A percentile compares a stretch with the other conserved stretches of the same genome.
phyloP scores from a whole-genome alignment of 2,888 invertebrate species.

The Fabriciana adippe region DNA sequence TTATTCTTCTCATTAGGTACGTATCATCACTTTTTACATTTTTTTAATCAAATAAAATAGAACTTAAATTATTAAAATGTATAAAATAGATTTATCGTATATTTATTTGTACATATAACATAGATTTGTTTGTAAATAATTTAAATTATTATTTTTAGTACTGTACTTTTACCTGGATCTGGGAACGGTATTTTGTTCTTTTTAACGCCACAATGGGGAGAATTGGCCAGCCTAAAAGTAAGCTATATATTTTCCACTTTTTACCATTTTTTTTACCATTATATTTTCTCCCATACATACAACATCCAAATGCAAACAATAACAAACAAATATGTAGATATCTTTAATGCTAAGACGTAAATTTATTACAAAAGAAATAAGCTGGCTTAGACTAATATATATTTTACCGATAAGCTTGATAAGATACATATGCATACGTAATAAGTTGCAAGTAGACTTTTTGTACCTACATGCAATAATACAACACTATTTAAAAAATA shows the following conservation, averaged over 20 bases:
- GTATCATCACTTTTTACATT: constrained; percentile 12
- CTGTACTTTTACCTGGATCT: constrained; percentile 87
- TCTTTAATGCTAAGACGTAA: background rate
- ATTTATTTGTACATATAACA: background rate
- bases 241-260: no score
- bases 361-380: background rate
- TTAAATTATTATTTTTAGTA: constrained; percentile 58
- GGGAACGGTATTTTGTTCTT: constrained; percentile 89
- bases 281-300: background rate
- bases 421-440: no score
- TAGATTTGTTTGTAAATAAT: background rate
- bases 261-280: constrained; percentile 24
- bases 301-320: background rate
- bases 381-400: no score
- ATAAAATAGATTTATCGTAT: background rate
- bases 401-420: no score
- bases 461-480: background rate
- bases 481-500: background rate
- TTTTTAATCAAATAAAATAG: background rate
- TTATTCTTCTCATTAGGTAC: constrained; percentile 86
- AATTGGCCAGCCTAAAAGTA: constrained; percentile 86
- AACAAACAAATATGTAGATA: background rate
- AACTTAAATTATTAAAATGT: no score
- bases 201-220: constrained; percentile 89
- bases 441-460: background rate